Base-by-base conservation (phyloP, 2,113 vertebrate species). In the Petrocephalus microphthalmus region DNA sequence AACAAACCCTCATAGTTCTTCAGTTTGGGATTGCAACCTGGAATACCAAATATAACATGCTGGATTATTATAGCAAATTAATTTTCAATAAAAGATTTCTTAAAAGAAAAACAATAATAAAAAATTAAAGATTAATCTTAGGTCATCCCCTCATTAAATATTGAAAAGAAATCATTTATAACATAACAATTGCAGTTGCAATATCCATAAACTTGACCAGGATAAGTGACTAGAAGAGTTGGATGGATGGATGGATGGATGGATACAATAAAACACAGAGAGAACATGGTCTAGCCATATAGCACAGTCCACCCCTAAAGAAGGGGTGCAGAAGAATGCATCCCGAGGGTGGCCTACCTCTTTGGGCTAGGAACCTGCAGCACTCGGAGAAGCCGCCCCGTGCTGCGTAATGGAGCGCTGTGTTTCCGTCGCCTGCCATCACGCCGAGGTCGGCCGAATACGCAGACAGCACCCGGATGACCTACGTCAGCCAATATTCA, bases 291-390 rank as follows among this genome's bases (percentile, higher is more conserved):
- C 57, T 74, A 74, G 29, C 11, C 67, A 74, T 37, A 25, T 64
- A 51, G 8, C 49, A 52, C 8, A 8, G 8, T 78, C 71, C 71
- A 78, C 37, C 2, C 17, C 33, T 42, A 42, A 78, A 78, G 25
- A 7, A 29, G 22, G 49, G 84, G 54, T 49, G 17, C 84, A n/a
- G 51, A 33, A 53, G 47, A 53, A 25, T 25, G 1, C 13, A 33
- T 85, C 25, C 25, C 7, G 45, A 17, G 47, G 42, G 19, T 25
- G 33, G 13, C 52, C 87, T 95, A 99, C 98, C 98, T 98, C 98
- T 96, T 92, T 98, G 98, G 89, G 96, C 95, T 92, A 99, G 92
- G 89, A 99, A 99, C 91, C 91, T 97, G 95, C 98, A 99, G 92
- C 97, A 99, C 54, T 95, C 95, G 37, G 95, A 89, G 89, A 95